Evolutionary conservation across 2,113 vertebrate species (phyloP).

Genomic region (Panurus biarmicus): DNA sequence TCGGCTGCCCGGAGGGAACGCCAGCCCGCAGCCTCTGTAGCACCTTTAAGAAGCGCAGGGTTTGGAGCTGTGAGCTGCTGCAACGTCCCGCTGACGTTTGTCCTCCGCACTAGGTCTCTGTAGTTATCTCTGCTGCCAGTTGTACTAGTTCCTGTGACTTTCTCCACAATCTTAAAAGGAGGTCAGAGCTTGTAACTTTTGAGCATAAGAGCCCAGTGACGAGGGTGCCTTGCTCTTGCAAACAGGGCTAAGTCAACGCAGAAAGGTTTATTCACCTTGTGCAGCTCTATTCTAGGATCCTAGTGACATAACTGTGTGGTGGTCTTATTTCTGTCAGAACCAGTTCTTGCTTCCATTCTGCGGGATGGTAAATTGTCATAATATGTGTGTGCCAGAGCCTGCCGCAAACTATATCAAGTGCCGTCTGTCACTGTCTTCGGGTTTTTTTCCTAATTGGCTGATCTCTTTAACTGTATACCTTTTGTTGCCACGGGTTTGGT

Average conservation of each 20-base stretch:
- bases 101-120: background rate
- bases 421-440: background rate
- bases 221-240: background rate
- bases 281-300: background rate
- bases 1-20: background rate
- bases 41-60: background rate
- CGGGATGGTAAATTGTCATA: background rate
- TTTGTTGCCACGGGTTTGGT: background rate
- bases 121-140: background rate
- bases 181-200: background rate
- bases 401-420: background rate
- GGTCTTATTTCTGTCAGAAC: background rate
- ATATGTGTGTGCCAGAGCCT: background rate
- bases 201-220: background rate
- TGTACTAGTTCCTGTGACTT: background rate
- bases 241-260: background rate
- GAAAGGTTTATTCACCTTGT: background rate
- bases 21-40: background rate
- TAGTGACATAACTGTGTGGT: background rate
- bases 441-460: background rate
- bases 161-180: background rate
- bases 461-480: background rate
- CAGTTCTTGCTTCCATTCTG: accelerated
- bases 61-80: background rate
- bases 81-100: background rate